Percentiles rank a stretch among this genome's conserved stretches.
Conservation (phyloP, 2,113 vertebrate genomes). For the Paralichthys olivaceus region DNA sequence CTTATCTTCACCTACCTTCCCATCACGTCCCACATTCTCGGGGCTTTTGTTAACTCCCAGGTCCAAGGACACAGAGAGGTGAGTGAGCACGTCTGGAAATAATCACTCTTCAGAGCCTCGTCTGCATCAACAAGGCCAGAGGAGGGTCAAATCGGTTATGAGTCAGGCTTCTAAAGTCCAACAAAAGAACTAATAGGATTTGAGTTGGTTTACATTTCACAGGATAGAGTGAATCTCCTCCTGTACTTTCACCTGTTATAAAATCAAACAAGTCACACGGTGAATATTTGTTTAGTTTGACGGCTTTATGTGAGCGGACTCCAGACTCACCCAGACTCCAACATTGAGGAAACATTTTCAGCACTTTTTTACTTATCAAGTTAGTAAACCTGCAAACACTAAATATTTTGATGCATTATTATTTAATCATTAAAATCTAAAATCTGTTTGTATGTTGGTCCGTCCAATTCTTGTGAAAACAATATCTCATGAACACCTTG, state of each 20-base stretch:
- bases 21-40: constrained; percentile 93
- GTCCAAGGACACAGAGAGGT: constrained; percentile 98
- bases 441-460: too few relatives aligned
- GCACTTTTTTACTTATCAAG: background rate
- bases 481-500: too few relatives aligned
- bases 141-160: background rate
- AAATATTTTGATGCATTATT: background rate
- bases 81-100: constrained; percentile 52
- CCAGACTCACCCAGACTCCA: background rate
- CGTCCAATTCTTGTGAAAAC: too few relatives aligned
- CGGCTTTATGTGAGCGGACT: background rate
- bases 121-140: background rate
- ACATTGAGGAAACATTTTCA: background rate
- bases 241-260: background rate
- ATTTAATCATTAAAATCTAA: too few relatives aligned
- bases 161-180: background rate
- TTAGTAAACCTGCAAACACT: background rate
- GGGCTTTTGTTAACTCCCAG: constrained; percentile 95
- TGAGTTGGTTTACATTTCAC: constrained; percentile 31
- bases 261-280: constrained; percentile 13
- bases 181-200: background rate
- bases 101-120: background rate
- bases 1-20: constrained; percentile 95
- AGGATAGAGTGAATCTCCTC: background rate
- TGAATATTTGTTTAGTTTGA: background rate